phyloP scores from a whole-genome alignment of 2,113 vertebrate genomes.

The Xiphophorus couchianus region DNA sequence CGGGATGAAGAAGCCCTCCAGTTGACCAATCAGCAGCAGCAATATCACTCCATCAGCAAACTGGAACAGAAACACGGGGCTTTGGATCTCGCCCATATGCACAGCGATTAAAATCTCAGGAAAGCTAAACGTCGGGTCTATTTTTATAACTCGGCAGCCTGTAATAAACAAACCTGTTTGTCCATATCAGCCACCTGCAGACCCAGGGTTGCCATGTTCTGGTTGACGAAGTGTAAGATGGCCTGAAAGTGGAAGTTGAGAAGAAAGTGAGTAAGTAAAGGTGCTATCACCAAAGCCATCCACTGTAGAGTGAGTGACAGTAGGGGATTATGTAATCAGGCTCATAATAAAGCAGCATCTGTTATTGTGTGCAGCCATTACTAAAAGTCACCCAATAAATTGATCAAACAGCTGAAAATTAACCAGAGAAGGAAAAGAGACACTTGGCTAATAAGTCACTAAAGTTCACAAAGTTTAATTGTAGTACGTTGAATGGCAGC shows the following conservation, averaged over 20 bases:
- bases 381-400: neutral
- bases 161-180: slow-evolving; percentile 73
- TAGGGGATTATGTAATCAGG: neutral
- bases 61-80: slow-evolving; percentile 66
- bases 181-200: slow-evolving; percentile 84
- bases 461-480: neutral
- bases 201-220: slow-evolving; percentile 83
- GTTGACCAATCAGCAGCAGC: slow-evolving; percentile 91
- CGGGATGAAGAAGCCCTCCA: slow-evolving; percentile 91
- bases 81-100: neutral
- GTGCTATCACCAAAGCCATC: no score
- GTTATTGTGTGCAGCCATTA: neutral
- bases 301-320: neutral
- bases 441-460: neutral
- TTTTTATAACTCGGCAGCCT: neutral
- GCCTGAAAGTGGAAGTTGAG: slow-evolving; percentile 73
- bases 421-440: no score
- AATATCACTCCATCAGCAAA: slow-evolving; percentile 94
- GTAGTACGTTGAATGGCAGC: neutral
- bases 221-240: slow-evolving; percentile 89
- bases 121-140: neutral
- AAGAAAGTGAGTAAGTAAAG: neutral
- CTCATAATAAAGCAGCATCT: neutral
- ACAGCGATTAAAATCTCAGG: slow-evolving; percentile 12
- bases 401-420: no score